phyloP scores from a whole-genome alignment of 1,140 invertebrate species.

The Thaumatotibia leucotreta region DNA sequence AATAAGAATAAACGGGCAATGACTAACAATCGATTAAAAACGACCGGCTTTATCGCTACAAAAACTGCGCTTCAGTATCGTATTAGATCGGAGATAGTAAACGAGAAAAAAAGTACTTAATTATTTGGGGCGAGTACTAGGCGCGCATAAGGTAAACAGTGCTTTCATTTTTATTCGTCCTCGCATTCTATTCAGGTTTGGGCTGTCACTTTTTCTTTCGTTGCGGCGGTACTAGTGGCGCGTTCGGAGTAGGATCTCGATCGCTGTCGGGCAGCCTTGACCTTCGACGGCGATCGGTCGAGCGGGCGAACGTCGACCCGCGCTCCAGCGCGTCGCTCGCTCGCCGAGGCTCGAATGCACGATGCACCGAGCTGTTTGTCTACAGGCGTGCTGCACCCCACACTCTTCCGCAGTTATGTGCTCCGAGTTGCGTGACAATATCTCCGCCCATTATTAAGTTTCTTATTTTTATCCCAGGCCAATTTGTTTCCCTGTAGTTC shows the following conservation, averaged over 20 bases:
- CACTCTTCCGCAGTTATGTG: conserved; percentile 7
- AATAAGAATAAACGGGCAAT: conserved; percentile 28
- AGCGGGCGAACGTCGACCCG: conserved; percentile 62
- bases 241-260: conserved; percentile 32
- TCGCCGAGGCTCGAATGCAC: background rate
- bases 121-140: conserved; percentile 14
- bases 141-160: conserved; percentile 31
- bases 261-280: conserved; percentile 51
- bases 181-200: conserved; percentile 72
- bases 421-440: conserved; percentile 9
- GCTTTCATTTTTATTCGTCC: conserved; percentile 76
- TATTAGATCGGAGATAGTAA: background rate
- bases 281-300: conserved; percentile 67
- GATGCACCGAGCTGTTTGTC: conserved; percentile 16
- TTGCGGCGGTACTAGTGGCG: conserved; percentile 44
- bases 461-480: background rate
- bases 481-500: background rate
- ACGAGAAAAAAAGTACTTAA: conserved; percentile 9
- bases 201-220: conserved; percentile 74
- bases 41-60: conserved; percentile 11
- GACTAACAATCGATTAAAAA: conserved; percentile 34
- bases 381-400: background rate
- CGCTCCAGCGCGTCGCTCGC: conserved; percentile 11
- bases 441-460: conserved; percentile 5
- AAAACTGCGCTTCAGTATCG: conserved; percentile 2